Conservation (phyloP, 2,113 vertebrate species). For the Probosciger aterrimus region DNA sequence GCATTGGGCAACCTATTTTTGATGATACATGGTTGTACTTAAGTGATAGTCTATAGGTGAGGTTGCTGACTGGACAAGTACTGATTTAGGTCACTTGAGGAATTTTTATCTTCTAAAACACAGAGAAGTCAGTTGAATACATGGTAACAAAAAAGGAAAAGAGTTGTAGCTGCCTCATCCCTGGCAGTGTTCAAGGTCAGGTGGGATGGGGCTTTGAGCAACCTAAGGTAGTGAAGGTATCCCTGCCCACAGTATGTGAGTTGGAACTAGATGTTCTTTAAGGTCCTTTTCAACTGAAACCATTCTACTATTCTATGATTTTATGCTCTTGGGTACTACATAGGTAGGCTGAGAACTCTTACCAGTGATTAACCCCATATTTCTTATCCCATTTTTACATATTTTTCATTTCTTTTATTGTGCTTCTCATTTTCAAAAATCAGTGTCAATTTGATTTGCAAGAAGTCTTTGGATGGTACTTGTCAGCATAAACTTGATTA, state of each 20-base stretch:
- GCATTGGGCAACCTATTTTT: constrained; percentile 10
- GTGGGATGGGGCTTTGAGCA: neutral
- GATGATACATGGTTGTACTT: neutral
- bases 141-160: neutral
- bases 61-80: neutral
- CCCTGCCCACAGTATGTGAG: neutral
- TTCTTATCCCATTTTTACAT: neutral
- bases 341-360: neutral
- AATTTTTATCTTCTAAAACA: neutral
- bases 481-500: neutral
- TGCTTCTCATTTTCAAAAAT: neutral
- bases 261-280: neutral
- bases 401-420: neutral
- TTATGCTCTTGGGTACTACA: neutral
- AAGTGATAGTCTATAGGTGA: neutral
- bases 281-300: neutral
- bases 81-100: neutral
- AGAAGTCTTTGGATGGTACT: neutral
- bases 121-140: neutral
- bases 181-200: neutral
- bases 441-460: neutral
- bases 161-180: neutral
- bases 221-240: neutral
- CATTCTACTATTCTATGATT: neutral
- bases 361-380: neutral